phyloP scores from a whole-genome alignment of 2,797 vertebrate genomes.

The Liparis tanakae region DNA sequence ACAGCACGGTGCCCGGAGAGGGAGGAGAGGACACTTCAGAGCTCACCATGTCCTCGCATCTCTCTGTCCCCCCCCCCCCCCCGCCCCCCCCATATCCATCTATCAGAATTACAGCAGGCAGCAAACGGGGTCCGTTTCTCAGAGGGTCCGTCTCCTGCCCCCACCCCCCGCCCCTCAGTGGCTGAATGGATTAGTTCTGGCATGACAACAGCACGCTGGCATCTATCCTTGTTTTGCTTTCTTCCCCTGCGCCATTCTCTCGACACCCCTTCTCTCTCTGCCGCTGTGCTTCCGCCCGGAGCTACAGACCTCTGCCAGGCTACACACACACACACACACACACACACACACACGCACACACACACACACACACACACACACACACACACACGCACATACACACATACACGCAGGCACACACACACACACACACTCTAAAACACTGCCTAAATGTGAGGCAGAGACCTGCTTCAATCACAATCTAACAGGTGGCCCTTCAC shows the following conservation, averaged over 20 bases:
- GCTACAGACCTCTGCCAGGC: constrained; percentile 51
- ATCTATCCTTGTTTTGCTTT: constrained; percentile 70
- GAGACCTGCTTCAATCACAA: too few species aligned
- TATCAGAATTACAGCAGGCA: constrained; percentile 13
- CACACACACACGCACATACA: constrained; percentile 4
- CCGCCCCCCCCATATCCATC: constrained; percentile 10
- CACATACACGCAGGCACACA: too few species aligned
- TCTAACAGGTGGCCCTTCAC: constrained; percentile 45
- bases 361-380: constrained; percentile 29
- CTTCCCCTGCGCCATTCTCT: constrained; percentile 55
- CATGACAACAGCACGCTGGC: constrained; percentile 75
- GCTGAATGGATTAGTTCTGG: constrained; percentile 76
- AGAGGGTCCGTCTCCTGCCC: constrained; percentile 37
- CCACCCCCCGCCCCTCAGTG: constrained; percentile 9
- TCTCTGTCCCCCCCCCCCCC: too few species aligned
- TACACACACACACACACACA: too few species aligned
- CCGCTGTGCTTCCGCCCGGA: constrained; percentile 56
- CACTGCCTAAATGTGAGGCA: too few species aligned
- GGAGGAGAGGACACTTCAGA: constrained; percentile 14
- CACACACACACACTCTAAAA: too few species aligned
- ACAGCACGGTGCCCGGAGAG: constrained; percentile 21
- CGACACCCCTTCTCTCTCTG: constrained; percentile 47
- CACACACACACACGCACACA: constrained; percentile 15
- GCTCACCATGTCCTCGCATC: neutral
- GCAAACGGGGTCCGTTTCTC: constrained; percentile 37